Evolutionary conservation across 2,113 vertebrate genomes (phyloP).

Genomic region (Eira barbara): DNA sequence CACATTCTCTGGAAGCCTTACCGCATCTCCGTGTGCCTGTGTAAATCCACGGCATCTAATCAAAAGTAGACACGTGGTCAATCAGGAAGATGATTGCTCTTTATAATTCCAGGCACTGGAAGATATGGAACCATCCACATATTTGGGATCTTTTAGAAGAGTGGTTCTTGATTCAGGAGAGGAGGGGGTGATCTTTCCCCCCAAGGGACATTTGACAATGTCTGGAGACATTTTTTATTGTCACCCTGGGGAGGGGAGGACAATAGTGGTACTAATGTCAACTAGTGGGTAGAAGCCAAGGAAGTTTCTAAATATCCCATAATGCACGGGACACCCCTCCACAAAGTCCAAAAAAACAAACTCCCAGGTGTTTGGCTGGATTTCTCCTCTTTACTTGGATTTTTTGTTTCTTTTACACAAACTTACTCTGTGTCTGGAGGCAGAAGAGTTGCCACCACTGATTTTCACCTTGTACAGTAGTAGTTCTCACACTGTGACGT

Average conservation of each 20-base stretch:
- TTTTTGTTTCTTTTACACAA: background rate
- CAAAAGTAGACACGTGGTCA: background rate
- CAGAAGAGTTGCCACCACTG: background rate
- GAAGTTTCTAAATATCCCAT: background rate
- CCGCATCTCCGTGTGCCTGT: background rate
- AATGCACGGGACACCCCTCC: background rate
- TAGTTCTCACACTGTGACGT: background rate
- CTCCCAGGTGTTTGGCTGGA: background rate
- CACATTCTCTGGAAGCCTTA: background rate
- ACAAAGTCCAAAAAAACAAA: background rate
- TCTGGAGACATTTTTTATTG: background rate
- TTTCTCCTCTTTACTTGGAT: background rate
- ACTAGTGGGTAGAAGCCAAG: background rate
- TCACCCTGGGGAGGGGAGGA: background rate
- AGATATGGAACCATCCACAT: background rate
- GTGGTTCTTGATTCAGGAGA: background rate
- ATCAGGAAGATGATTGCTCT: background rate
- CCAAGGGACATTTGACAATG: background rate
- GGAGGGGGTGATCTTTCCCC: background rate
- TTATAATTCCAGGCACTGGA: background rate
- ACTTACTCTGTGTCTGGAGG: background rate
- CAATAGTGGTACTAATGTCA: background rate
- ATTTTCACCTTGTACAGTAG: background rate
- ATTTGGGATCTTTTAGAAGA: background rate
- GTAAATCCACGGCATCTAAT: background rate